These are phyloP conservation scores for Cosmia trapezina DNA, from an alignment of 2,888 invertebrate genomes.

Conservation along the genomic window DNA sequence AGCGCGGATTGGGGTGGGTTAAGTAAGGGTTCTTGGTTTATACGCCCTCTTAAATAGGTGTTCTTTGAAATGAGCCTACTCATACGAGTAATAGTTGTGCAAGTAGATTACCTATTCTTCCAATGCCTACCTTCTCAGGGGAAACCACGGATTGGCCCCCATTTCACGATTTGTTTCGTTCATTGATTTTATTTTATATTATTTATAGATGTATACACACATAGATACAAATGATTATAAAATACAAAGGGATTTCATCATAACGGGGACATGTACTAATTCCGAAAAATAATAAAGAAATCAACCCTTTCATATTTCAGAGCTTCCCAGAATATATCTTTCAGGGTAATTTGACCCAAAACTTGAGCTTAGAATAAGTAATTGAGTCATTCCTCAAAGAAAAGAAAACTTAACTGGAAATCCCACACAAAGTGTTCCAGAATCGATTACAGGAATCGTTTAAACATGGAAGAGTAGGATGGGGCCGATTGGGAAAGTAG, in stretches of 20 bases:
- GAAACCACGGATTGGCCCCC: no score
- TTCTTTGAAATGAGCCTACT: no score
- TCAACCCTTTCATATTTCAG: slow-evolving; percentile 22
- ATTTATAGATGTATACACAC: no score
- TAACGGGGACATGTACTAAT: slow-evolving; percentile 10
- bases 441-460: slow-evolving; percentile 62
- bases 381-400: slow-evolving; percentile 65
- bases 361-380: slow-evolving; percentile 59
- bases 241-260: neutral
- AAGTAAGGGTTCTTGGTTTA: no score
- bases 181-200: no score
- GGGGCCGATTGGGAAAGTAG: slow-evolving; percentile 59
- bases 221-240: neutral
- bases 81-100: no score
- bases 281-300: slow-evolving; percentile 35
- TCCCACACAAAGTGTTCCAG: slow-evolving; percentile 59
- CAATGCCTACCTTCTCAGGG: no score
- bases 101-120: no score
- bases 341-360: slow-evolving; percentile 49
- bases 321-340: slow-evolving; percentile 49
- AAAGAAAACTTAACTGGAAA: slow-evolving; percentile 61
- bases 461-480: slow-evolving; percentile 55
- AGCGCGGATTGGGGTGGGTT: no score
- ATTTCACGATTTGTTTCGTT: no score
- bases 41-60: no score